phyloP scores from a whole-genome alignment of 2,113 vertebrate species.

The Brevimyrus niger region DNA sequence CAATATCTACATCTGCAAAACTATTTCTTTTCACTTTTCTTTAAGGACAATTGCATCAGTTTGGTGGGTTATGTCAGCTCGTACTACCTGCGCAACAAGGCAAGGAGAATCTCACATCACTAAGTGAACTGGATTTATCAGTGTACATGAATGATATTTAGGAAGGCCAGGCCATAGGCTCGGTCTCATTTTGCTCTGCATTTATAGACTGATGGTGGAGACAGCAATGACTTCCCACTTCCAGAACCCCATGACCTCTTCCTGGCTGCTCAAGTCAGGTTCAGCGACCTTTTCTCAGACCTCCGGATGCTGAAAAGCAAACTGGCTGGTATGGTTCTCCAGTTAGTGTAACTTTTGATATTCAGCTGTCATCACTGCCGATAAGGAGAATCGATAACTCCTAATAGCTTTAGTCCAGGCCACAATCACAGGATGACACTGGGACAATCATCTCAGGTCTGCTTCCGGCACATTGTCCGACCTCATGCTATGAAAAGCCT shows the following conservation, averaged over 20 bases:
- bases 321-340: slow-evolving; percentile 70
- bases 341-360: neutral
- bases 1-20: neutral
- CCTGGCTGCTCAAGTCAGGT: slow-evolving; percentile 88
- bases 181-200: neutral
- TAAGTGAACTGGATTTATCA: neutral
- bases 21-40: slow-evolving; percentile 7
- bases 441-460: neutral
- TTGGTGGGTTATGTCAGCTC: slow-evolving; percentile 89
- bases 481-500: neutral
- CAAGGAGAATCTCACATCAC: slow-evolving; percentile 38
- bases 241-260: slow-evolving; percentile 91
- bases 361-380: neutral
- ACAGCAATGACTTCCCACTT: slow-evolving; percentile 79
- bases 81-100: slow-evolving; percentile 86
- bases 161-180: neutral
- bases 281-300: slow-evolving; percentile 84
- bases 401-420: neutral
- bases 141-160: neutral
- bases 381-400: neutral
- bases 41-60: slow-evolving; percentile 78
- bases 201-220: slow-evolving; percentile 78
- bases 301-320: slow-evolving; percentile 77
- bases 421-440: neutral
- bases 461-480: neutral